These are phyloP conservation scores for Euura lappo DNA, from an alignment of 1,140 invertebrate genomes.

Conservation along the genomic window DNA sequence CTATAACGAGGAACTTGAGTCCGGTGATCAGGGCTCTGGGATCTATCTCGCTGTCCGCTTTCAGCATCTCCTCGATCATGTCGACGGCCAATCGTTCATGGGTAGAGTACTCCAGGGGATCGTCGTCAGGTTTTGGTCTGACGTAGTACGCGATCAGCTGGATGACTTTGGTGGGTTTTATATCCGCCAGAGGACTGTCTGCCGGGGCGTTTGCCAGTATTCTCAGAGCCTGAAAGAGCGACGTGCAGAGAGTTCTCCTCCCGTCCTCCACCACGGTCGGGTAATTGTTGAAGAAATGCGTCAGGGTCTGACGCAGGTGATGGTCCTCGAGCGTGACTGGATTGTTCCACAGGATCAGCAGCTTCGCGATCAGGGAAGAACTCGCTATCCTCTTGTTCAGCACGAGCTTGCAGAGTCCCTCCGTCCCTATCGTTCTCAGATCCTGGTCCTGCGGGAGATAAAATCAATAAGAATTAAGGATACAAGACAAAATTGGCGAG, in stretches of 20 bases:
- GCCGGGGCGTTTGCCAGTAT: conserved; percentile 72
- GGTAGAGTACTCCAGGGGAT: conserved; percentile 27
- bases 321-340: conserved; percentile 61
- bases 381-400: no score
- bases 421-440: no score
- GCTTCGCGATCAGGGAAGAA: no score
- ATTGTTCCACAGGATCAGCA: no score
- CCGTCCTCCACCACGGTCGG: conserved; percentile 56
- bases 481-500: no score
- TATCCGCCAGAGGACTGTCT: conserved; percentile 71
- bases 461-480: no score
- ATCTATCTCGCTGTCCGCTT: conserved; percentile 37
- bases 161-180: conserved; percentile 66
- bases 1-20: no score
- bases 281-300: conserved; percentile 66
- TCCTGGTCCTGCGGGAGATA: no score
- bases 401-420: no score
- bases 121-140: conserved; percentile 26
- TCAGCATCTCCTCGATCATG: conserved; percentile 43
- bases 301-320: conserved; percentile 62
- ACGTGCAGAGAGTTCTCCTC: conserved; percentile 66
- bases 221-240: conserved; percentile 73
- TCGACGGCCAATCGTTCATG: no score
- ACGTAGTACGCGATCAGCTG: conserved; percentile 50
- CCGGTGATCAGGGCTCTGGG: neutral